These are phyloP conservation scores for Diarsia dahlii DNA, from an alignment of 2,888 invertebrate species.

Conservation along the genomic window DNA sequence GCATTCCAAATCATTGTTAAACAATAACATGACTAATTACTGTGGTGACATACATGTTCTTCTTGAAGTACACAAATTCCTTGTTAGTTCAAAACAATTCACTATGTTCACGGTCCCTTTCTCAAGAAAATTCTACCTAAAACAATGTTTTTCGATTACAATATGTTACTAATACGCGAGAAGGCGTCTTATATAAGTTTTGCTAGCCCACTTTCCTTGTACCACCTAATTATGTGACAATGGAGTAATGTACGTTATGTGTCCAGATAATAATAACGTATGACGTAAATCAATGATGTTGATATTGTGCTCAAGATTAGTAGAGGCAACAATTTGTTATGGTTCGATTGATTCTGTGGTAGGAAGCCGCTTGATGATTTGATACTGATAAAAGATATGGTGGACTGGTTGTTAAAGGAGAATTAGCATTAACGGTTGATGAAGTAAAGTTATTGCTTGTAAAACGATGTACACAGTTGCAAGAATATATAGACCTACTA, in stretches of 20 bases:
- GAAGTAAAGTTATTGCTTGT: background rate
- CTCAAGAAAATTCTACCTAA: conserved; percentile 55
- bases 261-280: conserved; percentile 53
- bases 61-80: background rate
- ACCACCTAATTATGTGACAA: conserved; percentile 77
- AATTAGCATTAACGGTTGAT: background rate
- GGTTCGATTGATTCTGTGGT: conserved; percentile 27
- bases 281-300: conserved; percentile 61
- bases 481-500: background rate
- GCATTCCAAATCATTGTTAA: background rate
- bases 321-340: conserved; percentile 39
- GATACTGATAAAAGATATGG: background rate
- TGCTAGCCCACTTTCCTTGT: conserved; percentile 76
- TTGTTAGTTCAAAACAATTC: background rate
- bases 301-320: conserved; percentile 47
- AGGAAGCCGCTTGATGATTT: conserved; percentile 16
- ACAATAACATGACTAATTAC: background rate
- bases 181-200: conserved; percentile 70
- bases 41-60: background rate
- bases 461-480: background rate
- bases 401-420: background rate
- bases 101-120: conserved; percentile 49
- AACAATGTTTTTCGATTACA: conserved; percentile 66
- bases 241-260: conserved; percentile 60
- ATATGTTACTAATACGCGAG: conserved; percentile 76